These are phyloP conservation scores for Halichondria panicea DNA, from an alignment of 37 sponge, comb jelly and placozoan genomes.

Conservation along the genomic window DNA sequence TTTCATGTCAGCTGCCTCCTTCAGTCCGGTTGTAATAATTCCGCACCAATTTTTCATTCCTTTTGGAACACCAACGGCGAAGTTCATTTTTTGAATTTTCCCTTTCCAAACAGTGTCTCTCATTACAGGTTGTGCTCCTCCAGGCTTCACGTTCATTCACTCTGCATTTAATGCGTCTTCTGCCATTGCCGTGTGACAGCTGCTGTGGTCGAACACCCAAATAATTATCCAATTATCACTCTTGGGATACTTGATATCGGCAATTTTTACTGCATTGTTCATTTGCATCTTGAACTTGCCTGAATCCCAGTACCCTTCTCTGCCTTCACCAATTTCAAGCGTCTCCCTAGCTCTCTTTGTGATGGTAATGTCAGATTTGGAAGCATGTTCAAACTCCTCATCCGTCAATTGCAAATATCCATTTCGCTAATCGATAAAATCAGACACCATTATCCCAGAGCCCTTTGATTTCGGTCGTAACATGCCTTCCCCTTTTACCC, in stretches of 20 bases:
- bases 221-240: conserved; percentile 27
- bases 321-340: conserved; percentile 19
- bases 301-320: conserved; percentile 43
- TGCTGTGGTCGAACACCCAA: conserved; percentile 58
- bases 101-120: conserved; percentile 23
- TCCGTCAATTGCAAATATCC: conserved; percentile 34
- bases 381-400: conserved; percentile 20
- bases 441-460: conserved; percentile 9
- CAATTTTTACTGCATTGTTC: conserved; percentile 25
- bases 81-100: conserved; percentile 9
- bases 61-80: conserved; percentile 25
- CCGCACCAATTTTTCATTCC: conserved; percentile 38
- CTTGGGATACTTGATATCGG: conserved; percentile 33
- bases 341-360: conserved; percentile 10
- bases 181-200: conserved; percentile 35
- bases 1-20: not conserved
- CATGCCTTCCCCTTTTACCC: conserved; percentile 13
- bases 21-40: conserved; percentile 3
- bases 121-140: conserved; percentile 22
- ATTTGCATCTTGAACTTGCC: conserved; percentile 43
- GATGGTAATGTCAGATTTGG: not conserved
- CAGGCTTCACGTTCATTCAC: conserved; percentile 29
- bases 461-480: conserved; percentile 40
- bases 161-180: conserved; percentile 29
- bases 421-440: conserved; percentile 32